Base-by-base conservation (phyloP, 2,888 invertebrate genomes). In the Patella ulyssiponensis region DNA sequence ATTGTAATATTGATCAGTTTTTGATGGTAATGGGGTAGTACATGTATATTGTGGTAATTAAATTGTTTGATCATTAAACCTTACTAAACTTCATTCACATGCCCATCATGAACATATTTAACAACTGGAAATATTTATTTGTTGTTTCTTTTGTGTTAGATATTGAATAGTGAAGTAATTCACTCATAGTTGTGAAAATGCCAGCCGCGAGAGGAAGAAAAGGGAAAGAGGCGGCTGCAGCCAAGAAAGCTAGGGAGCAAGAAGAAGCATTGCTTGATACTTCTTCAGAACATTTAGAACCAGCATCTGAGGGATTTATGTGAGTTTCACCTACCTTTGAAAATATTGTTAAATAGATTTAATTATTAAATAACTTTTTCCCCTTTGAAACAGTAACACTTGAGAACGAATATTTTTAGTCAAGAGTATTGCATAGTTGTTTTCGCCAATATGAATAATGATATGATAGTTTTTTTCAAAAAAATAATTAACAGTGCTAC, bases 231-330 rank as follows among this genome's bases (percentile, higher is more conserved):
- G 73, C 51, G 12, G 15, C 33, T 15, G 27, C 23, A n/a, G 73
- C 73, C n/a, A 17, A 23, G 9, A 73, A 53, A 52, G 23, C 44
- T 17, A 23, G 53, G 23, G 73, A n/a, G 9, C 52, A 73, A 23
- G 73, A 73, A 53, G 73, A 73, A 54, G 44, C 53, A 1, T 44
- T 44, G 44, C 51, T 73, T 51, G 73, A 73, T 15, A 73, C 44
- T 53, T 73, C 73, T 52, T 53, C 51, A 20, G 73, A 73, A 20
- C 44, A 73, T 54, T 53, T 73, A 52, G 73, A 73, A n/a, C 23
- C 23, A 23, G 23, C 51, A 20, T 52, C 73, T n/a, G 73, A 73
- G 44, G 73, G 23, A 53, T 73, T 54, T 44, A 52, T 73, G 73
- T 73, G 52, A 73, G 73, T 54, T n/a, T 51, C 11, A 64, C 20